Conservation (phyloP, 2,797 vertebrate genomes). For the Ciconia nigra region DNA sequence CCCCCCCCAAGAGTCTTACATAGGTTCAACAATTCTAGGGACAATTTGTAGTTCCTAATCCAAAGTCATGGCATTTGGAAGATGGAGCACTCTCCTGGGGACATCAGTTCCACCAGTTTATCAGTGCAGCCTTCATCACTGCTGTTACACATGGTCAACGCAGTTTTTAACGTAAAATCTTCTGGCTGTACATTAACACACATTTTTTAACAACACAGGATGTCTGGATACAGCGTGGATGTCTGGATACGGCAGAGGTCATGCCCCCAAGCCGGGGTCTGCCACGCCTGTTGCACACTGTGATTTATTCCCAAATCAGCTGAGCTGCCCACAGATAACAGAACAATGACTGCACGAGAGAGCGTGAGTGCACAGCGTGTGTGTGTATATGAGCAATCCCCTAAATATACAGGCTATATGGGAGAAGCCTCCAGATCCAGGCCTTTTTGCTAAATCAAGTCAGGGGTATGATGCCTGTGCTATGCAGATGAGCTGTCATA, state of each 20-base stretch:
- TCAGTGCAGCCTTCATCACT: neutral
- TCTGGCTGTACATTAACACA: accelerated
- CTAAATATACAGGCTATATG: neutral
- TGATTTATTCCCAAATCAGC: neutral
- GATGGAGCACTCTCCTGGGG: neutral
- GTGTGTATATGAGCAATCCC: neutral
- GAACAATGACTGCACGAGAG: neutral
- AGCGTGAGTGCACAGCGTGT: accelerated
- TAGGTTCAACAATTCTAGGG: neutral
- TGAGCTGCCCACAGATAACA: neutral
- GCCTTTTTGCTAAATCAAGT: slow-evolving; percentile 24
- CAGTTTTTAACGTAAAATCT: neutral
- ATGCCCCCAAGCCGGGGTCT: neutral
- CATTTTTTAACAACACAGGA: neutral
- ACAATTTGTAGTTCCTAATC: neutral
- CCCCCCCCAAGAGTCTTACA: neutral
- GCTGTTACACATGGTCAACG: accelerated
- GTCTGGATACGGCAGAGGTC: neutral
- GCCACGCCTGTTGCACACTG: accelerated
- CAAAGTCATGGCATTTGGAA: neutral
- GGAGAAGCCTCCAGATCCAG: slow-evolving; percentile 32
- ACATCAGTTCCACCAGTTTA: neutral
- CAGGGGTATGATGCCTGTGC: slow-evolving; percentile 37
- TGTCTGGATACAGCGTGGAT: neutral
- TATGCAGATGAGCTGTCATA: slow-evolving; percentile 63